A percentile compares a stretch with the other conserved stretches of the same genome.
phyloP scores from a whole-genome alignment of 2,113 vertebrate species.

The Nettapus auritus region DNA sequence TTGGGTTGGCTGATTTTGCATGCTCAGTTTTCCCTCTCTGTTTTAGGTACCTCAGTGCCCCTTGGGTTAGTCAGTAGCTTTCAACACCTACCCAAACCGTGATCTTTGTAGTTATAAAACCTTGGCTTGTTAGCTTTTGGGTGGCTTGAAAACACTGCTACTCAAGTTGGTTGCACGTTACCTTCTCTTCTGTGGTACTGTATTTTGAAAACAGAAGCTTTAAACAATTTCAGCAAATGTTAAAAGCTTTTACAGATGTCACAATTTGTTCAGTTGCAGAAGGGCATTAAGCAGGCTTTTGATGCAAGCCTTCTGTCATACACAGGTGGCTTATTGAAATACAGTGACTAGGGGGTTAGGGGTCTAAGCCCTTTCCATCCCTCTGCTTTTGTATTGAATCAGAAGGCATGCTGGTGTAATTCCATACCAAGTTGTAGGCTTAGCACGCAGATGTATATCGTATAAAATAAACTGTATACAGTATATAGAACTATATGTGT shows the following conservation, averaged over 20 bases:
- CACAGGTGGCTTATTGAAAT: neutral
- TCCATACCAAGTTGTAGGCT: neutral
- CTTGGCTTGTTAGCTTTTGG: neutral
- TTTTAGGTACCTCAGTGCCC: neutral
- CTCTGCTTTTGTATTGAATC: neutral
- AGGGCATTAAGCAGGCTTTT: neutral
- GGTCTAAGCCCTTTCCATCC: neutral
- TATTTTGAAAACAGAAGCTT: neutral
- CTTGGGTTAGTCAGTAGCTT: neutral
- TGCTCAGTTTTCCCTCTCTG: accelerated
- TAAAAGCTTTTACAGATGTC: neutral
- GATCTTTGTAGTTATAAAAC: neutral
- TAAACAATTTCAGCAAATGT: neutral
- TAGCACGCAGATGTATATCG: neutral
- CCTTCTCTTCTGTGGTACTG: neutral
- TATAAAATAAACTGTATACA: neutral
- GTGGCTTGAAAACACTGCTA: neutral
- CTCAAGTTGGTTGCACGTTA: neutral
- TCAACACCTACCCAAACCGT: neutral
- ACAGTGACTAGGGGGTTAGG: neutral
- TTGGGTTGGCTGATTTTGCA: neutral
- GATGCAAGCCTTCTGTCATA: neutral
- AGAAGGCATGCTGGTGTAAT: neutral
- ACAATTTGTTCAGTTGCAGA: neutral
- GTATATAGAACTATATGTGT: accelerated